phyloP scores from a whole-genome alignment of 2,888 invertebrate species.

The Lycocerus yunnanus region DNA sequence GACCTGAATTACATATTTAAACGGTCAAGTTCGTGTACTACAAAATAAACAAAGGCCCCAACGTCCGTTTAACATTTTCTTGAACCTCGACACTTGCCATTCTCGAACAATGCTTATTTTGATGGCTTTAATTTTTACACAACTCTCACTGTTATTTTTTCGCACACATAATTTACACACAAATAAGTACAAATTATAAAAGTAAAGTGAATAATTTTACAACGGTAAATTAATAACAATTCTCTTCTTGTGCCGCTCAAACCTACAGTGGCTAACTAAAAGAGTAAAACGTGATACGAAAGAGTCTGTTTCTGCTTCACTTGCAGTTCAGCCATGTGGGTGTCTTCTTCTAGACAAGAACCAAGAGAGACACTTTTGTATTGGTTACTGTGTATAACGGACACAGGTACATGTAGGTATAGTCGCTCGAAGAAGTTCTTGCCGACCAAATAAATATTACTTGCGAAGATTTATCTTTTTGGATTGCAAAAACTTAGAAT shows the following conservation, averaged over 20 bases:
- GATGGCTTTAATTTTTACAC: background rate
- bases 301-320: conserved; percentile 14
- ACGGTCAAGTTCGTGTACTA: conserved; percentile 6
- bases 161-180: conserved; percentile 7
- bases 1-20: conserved; percentile 1
- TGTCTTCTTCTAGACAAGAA: conserved; percentile 16
- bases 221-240: conserved; percentile 9
- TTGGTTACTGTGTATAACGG: conserved; percentile 37
- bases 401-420: conserved; percentile 36
- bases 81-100: background rate
- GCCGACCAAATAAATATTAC: background rate
- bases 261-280: conserved; percentile 17
- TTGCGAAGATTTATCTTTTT: background rate
- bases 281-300: conserved; percentile 8
- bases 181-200: background rate
- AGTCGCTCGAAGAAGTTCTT: conserved; percentile 30
- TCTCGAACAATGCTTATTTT: background rate
- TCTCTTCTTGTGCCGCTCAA: conserved; percentile 3
- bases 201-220: conserved; percentile 16
- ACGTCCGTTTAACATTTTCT: conserved; percentile 4
- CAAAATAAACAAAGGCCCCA: conserved; percentile 19
- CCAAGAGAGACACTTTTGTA: conserved; percentile 12
- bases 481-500: too few species aligned
- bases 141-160: conserved; percentile 1
- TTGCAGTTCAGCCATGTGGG: conserved; percentile 4